Conservation (phyloP, 2,797 vertebrate species). For the Anomalospiza imberbis region DNA sequence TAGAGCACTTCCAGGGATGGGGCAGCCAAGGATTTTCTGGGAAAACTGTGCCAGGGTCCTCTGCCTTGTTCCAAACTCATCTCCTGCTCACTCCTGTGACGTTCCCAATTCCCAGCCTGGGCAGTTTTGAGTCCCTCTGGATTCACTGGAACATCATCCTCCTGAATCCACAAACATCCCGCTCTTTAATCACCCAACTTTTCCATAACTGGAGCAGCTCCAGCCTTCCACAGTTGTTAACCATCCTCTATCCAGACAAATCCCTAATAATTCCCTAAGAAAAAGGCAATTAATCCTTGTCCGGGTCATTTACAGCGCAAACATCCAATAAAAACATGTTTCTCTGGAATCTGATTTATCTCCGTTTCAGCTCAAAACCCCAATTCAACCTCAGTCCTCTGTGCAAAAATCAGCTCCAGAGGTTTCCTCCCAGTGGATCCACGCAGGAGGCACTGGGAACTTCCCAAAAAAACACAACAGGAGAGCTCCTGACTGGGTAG, state of each 20-base stretch:
- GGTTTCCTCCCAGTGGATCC: not conserved
- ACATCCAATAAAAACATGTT: not conserved
- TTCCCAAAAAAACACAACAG: not conserved
- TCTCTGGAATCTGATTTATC: not conserved
- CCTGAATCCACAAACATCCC: not conserved
- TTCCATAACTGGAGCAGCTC: not conserved
- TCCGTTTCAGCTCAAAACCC: not conserved
- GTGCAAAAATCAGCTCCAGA: not conserved
- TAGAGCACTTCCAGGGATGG: not conserved
- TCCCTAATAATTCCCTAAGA: not conserved
- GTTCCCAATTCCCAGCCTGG: not conserved
- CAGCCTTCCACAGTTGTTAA: not conserved
- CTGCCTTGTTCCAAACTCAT: not conserved
- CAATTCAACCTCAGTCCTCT: too few relatives aligned
- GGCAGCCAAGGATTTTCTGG: not conserved
- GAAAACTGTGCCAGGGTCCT: not conserved
- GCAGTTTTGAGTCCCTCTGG: not conserved
- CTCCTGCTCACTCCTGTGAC: not conserved
- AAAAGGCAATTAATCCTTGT: not conserved
- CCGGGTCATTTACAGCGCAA: rapidly evolving
- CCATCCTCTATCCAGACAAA: not conserved
- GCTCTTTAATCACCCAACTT: not conserved
- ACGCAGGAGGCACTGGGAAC: rapidly evolving
- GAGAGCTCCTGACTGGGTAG: not conserved
- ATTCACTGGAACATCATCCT: not conserved